A percentile compares a stretch with the other conserved stretches of the same genome.
Evolutionary conservation across 2,797 vertebrate species (phyloP).

Genomic region (Columba guinea): DNA sequence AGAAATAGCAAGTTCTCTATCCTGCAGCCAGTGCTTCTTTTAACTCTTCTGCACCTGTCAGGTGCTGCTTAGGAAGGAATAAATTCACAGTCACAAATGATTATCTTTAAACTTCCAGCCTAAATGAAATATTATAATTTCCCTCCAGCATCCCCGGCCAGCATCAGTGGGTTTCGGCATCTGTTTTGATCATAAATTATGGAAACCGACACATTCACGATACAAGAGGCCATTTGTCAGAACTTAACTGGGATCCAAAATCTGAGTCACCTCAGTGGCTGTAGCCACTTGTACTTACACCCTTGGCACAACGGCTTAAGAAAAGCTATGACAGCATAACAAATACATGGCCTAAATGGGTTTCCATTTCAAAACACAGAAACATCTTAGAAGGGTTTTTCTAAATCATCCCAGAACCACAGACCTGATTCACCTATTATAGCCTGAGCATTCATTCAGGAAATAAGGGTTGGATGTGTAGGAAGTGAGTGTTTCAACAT

Average conservation of each 20-base stretch:
- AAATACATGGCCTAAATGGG: not conserved
- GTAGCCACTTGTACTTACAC: not conserved
- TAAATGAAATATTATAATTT: not conserved
- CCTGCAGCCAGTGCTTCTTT: not conserved
- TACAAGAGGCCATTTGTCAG: not conserved
- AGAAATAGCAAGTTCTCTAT: not conserved
- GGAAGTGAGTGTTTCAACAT: not conserved
- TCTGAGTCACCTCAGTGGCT: not conserved
- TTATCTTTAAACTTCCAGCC: not conserved
- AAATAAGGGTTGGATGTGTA: not conserved
- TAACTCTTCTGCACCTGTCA: not conserved
- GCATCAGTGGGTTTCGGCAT: not conserved
- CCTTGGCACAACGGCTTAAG: constrained; percentile 2
- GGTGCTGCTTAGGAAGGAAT: not conserved
- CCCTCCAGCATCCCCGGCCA: not conserved
- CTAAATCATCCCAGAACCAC: not conserved
- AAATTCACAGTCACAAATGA: not conserved
- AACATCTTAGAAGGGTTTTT: not conserved
- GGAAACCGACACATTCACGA: constrained; percentile 12
- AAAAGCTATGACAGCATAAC: constrained; percentile 8
- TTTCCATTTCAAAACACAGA: constrained; percentile 7
- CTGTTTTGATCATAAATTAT: not conserved
- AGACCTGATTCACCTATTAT: not conserved
- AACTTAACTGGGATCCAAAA: not conserved
- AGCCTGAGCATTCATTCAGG: not conserved